A percentile compares a stretch with the other conserved stretches of the same genome.
Conservation (phyloP, 2,797 vertebrate species). For the Silurus lanzhouensis region DNA sequence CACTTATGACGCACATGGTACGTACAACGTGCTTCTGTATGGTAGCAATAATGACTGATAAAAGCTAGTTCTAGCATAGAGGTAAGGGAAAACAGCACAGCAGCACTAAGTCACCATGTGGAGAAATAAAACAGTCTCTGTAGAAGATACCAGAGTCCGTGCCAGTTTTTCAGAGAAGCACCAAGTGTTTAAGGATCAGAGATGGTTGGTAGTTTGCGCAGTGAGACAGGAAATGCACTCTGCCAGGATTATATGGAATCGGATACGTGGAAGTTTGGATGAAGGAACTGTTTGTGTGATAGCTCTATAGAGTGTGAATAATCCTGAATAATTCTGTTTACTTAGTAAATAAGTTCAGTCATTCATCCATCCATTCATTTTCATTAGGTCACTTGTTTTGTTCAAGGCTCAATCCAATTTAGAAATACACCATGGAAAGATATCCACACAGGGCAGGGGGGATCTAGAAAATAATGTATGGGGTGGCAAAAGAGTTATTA, state of each 20-base stretch:
- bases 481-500: no score
- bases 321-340: neutral
- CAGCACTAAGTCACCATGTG: neutral
- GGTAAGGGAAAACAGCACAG: neutral
- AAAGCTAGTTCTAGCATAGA: neutral
- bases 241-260: slow-evolving; percentile 19
- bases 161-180: neutral
- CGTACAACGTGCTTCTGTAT: neutral
- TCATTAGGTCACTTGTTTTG: neutral
- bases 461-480: no score
- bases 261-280: slow-evolving; percentile 28
- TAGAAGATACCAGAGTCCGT: neutral
- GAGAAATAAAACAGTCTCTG: neutral
- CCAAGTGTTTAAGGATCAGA: neutral
- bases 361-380: neutral
- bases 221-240: slow-evolving; percentile 36
- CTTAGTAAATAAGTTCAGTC: neutral
- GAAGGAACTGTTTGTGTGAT: slow-evolving; percentile 25
- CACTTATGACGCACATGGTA: slow-evolving; percentile 41
- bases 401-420: neutral
- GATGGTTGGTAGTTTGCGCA: slow-evolving; percentile 6
- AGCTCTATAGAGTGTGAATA: slow-evolving; percentile 31
- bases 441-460: neutral
- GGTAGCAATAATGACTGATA: slow-evolving; percentile 23
- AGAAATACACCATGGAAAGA: neutral